A percentile compares a stretch with the other conserved stretches of the same genome.
Evolutionary conservation across 2,888 invertebrate species (phyloP).

Genomic region (Macrophya annulata): DNA sequence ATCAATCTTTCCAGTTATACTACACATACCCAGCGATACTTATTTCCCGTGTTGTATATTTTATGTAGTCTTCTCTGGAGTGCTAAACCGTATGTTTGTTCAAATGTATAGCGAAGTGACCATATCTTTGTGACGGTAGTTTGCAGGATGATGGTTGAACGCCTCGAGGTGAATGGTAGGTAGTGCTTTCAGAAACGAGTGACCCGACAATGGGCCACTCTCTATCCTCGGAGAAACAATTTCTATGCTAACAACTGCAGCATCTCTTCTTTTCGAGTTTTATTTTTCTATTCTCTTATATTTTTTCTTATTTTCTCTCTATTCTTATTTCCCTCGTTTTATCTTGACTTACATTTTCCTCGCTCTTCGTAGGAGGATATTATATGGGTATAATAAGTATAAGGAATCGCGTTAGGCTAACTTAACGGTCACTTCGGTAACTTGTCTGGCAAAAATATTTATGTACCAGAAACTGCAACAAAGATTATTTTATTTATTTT

Average conservation of each 20-base stretch:
- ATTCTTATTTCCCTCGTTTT: not conserved
- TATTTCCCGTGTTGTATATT: not conserved
- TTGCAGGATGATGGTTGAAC: constrained; percentile 1
- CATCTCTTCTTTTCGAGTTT: not conserved
- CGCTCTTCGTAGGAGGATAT: constrained; percentile 1
- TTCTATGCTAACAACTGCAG: constrained; percentile 75
- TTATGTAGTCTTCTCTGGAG: not conserved
- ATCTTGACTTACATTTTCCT: not conserved
- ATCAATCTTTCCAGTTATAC: not conserved
- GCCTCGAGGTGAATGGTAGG: constrained; percentile 10
- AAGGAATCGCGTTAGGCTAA: constrained; percentile 2
- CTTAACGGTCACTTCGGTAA: not conserved
- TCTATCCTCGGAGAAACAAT: constrained; percentile 73
- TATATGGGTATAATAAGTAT: not conserved
- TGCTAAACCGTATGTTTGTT: not conserved
- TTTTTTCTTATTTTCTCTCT: no score
- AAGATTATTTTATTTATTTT: not conserved
- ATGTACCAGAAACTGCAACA: not conserved
- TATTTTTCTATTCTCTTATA: not conserved
- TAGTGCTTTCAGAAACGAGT: constrained; percentile 67
- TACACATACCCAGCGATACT: not conserved
- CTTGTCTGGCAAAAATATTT: not conserved
- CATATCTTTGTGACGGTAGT: not conserved
- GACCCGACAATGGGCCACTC: constrained; percentile 77
- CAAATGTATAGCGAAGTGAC: constrained; percentile 11